phyloP scores from a whole-genome alignment of 2,113 vertebrate genomes.

The Chaetodon auriga region DNA sequence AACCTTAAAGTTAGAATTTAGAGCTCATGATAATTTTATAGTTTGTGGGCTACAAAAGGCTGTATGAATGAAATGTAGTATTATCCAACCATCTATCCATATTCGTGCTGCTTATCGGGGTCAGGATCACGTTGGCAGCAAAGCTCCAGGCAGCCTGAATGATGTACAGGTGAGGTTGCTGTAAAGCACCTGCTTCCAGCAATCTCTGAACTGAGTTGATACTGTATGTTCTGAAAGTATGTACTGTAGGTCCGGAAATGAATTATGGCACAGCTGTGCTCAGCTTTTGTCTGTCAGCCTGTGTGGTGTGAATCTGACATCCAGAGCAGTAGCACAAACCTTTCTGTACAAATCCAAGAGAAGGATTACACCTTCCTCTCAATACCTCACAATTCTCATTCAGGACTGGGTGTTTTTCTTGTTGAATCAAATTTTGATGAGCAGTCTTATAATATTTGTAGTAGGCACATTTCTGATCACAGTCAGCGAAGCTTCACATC shows the following conservation, averaged over 20 bases:
- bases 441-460: not conserved
- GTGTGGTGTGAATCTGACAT: slow-evolving; percentile 3
- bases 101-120: slow-evolving; percentile 17
- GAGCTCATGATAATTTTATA: not conserved
- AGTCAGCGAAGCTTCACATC: not conserved
- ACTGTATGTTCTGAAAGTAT: not conserved
- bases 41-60: not conserved
- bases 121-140: slow-evolving; percentile 26
- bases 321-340: not conserved
- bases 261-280: not conserved
- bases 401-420: not conserved
- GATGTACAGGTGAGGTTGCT: not conserved
- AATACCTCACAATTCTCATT: not conserved
- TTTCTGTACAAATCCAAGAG: not conserved
- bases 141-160: slow-evolving; percentile 11
- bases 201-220: not conserved
- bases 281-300: not conserved
- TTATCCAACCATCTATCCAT: slow-evolving; percentile 8
- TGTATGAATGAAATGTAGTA: not conserved
- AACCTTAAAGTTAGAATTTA: not conserved
- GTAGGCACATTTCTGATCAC: slow-evolving; percentile 7
- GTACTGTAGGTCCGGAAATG: not conserved
- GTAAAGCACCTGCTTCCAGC: slow-evolving; percentile 1
- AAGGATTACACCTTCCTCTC: not conserved
- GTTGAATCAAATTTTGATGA: not conserved